Conservation (phyloP, 2,797 vertebrate genomes). For the Pseudocheirus occidentalis region DNA sequence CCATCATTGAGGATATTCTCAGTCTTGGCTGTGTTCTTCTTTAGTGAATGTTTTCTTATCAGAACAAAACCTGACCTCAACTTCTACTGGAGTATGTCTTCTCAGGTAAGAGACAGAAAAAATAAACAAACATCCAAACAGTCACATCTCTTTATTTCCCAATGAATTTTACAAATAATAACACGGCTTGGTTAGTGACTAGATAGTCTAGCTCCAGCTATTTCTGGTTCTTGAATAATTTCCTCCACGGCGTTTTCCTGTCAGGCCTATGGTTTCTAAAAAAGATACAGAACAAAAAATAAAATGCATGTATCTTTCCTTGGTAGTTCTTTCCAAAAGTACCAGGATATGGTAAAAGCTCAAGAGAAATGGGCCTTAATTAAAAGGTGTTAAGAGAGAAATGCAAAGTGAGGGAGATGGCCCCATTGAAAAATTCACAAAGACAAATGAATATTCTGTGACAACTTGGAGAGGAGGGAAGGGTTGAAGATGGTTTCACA, state of each 20-base stretch:
- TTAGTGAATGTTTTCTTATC: not conserved
- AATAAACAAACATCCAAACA: not conserved
- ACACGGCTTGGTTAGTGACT: not conserved
- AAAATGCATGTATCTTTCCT: not conserved
- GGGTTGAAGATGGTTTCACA: not conserved
- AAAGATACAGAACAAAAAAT: constrained; percentile 8
- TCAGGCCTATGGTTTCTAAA: not conserved
- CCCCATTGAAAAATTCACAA: not conserved
- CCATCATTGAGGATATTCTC: not conserved
- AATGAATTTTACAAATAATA: not conserved
- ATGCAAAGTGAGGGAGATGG: not conserved
- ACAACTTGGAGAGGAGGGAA: not conserved
- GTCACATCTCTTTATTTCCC: not conserved
- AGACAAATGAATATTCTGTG: not conserved
- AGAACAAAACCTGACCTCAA: not conserved
- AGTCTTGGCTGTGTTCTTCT: not conserved
- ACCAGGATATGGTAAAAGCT: not conserved
- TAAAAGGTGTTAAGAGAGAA: not conserved
- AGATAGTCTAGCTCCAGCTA: not conserved
- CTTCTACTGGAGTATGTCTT: not conserved
- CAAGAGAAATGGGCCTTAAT: not conserved
- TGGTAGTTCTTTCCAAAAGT: constrained; percentile 13
- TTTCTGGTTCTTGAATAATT: not conserved
- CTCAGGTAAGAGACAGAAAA: not conserved
- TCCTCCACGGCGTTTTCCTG: not conserved